These are phyloP conservation scores for Phlogophora meticulosa DNA, from an alignment of 2,888 invertebrate genomes.

Conservation along the genomic window DNA sequence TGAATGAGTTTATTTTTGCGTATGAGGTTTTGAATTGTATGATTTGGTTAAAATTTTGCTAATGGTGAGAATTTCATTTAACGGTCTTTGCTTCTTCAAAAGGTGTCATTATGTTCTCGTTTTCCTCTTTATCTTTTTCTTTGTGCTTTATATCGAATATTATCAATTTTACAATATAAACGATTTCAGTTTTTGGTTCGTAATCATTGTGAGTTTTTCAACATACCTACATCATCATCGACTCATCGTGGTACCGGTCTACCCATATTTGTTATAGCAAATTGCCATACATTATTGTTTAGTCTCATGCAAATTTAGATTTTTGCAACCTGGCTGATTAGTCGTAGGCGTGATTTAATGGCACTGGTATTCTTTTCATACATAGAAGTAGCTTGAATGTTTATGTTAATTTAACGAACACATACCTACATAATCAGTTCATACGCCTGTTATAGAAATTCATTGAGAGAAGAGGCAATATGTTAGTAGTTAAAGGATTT, in stretches of 20 bases:
- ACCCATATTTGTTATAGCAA: constrained; percentile 61
- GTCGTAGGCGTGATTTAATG: constrained; percentile 73
- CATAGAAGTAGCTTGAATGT: constrained; percentile 59
- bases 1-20: constrained; percentile 2
- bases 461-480: constrained; percentile 31
- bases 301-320: constrained; percentile 79
- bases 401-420: constrained; percentile 61
- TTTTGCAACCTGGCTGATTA: constrained; percentile 75
- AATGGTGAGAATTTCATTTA: constrained; percentile 22
- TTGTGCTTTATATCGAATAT: too few relatives aligned
- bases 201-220: constrained; percentile 32
- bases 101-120: background rate
- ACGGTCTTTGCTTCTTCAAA: background rate
- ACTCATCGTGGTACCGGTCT: constrained; percentile 52
- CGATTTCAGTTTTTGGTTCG: constrained; percentile 6
- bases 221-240: constrained; percentile 13
- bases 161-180: background rate
- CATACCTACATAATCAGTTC: constrained; percentile 44
- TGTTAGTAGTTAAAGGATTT: constrained; percentile 19
- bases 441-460: constrained; percentile 50
- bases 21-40: constrained; percentile 4
- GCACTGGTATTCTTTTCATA: constrained; percentile 70
- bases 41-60: constrained; percentile 11
- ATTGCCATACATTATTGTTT: constrained; percentile 55
- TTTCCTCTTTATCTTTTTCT: background rate